Base-by-base conservation (phyloP, 2,113 vertebrate species). In the Saccopteryx bilineata region DNA sequence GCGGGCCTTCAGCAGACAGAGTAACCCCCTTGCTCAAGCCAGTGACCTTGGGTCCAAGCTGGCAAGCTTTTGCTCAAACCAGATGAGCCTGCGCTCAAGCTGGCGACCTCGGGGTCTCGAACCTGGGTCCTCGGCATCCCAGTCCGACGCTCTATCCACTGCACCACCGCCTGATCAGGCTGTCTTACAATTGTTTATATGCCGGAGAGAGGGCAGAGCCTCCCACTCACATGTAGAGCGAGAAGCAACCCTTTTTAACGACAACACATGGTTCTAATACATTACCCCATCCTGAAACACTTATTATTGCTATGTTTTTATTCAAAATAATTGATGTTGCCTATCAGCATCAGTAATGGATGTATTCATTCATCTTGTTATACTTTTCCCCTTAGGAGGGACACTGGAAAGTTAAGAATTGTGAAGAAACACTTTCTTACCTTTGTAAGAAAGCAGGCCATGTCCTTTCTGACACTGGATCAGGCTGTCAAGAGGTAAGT, bases 401-500 rank as follows among this genome's bases (percentile, higher is more conserved):
- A 72, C 97, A 72, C 75, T 99, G 99, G 99, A 97, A 98, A 96
- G 97, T 99, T 92, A 98, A 96, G 71, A 97, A 98, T 1, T 99
- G 99, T 96, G 98, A 98, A 72, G 98, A 99, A 75, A 98, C 52
- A 69, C 97, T 98, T 94, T 98, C 98, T 46, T 99, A 99, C 33
- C 87, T 99, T 91, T 99, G 99, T 97, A 97, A 98, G 97, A 99
- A 95, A 97, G 24, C 92, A 63, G 99, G 99, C 58, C 98, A 96
- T 69, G 54, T 93, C 11, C 93, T 97, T 95, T 84, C 97, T 88
- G 96, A 98, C 14, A 2, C 86, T 33, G 96, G 97, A 58, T 98
- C 99, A 9, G 98, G 97, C 74, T 99, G 99, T 97, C 98, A 98
- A 88, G 98, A 99, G 99, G 99, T 99, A 97, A 98, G 96, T 61